phyloP scores from a whole-genome alignment of 2,888 invertebrate genomes.

The Teinopalpus imperialis region DNA sequence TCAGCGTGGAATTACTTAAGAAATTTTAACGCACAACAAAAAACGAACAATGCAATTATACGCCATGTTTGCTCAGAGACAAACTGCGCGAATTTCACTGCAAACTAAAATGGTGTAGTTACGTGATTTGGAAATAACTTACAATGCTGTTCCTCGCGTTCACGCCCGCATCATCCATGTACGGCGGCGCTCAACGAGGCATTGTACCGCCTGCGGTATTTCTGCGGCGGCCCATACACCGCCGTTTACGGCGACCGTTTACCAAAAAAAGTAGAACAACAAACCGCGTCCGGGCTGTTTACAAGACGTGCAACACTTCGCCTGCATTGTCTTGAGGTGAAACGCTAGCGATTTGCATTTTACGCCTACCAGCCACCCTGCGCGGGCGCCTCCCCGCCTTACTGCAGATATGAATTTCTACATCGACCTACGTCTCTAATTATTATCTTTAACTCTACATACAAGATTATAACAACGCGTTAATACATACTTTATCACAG shows the following conservation, averaged over 20 bases:
- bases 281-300: constrained; percentile 71
- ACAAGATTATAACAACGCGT: constrained; percentile 21
- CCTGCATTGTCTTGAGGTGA: constrained; percentile 73
- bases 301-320: constrained; percentile 73
- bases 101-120: constrained; percentile 48
- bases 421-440: constrained; percentile 31
- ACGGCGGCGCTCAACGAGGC: constrained; percentile 63
- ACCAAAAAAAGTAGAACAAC: constrained; percentile 80
- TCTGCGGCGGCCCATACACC: constrained; percentile 69
- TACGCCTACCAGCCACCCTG: constrained; percentile 42
- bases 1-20: background rate
- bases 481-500: constrained; percentile 29
- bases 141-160: constrained; percentile 57
- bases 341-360: constrained; percentile 73
- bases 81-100: constrained; percentile 47
- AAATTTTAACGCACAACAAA: constrained; percentile 19
- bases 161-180: constrained; percentile 63
- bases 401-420: constrained; percentile 51
- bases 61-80: constrained; percentile 41
- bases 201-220: constrained; percentile 70
- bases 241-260: constrained; percentile 74
- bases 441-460: constrained; percentile 28
- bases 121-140: constrained; percentile 49
- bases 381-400: constrained; percentile 37
- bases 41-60: constrained; percentile 29